Conservation (phyloP, 2,113 vertebrate species). For the Protobothrops mucrosquamatus region DNA sequence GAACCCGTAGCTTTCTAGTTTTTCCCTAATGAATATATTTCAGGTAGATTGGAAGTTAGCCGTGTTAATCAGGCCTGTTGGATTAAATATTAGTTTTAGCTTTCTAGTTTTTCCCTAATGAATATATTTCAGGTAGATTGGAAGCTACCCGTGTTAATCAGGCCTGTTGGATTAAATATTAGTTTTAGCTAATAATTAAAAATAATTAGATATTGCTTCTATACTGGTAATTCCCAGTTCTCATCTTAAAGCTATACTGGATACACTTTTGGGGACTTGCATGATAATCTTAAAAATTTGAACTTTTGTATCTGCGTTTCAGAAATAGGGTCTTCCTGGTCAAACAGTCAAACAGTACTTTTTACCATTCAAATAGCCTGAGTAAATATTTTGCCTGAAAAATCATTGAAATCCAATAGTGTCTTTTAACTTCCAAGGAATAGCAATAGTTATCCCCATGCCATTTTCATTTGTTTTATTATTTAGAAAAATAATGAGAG, state of each 20-base stretch:
- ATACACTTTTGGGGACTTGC: neutral
- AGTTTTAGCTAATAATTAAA: neutral
- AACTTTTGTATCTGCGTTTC: neutral
- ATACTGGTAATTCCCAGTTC: neutral
- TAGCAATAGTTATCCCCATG: neutral
- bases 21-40: neutral
- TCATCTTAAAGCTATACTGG: neutral
- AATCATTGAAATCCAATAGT: neutral
- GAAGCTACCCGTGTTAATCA: neutral
- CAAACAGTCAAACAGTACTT: neutral
- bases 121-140: neutral
- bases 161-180: neutral
- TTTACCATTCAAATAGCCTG: neutral
- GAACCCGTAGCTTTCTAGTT: neutral
- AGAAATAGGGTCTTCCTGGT: neutral
- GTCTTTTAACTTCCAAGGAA: neutral
- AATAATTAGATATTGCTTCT: neutral
- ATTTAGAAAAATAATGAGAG: neutral
- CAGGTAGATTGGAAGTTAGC: neutral
- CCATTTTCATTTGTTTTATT: neutral
- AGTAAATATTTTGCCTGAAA: neutral
- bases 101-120: neutral
- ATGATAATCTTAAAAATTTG: neutral
- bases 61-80: neutral
- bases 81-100: neutral